Evolutionary conservation across 2,888 invertebrate species (phyloP).

Genomic region (Syritta pipiens): DNA sequence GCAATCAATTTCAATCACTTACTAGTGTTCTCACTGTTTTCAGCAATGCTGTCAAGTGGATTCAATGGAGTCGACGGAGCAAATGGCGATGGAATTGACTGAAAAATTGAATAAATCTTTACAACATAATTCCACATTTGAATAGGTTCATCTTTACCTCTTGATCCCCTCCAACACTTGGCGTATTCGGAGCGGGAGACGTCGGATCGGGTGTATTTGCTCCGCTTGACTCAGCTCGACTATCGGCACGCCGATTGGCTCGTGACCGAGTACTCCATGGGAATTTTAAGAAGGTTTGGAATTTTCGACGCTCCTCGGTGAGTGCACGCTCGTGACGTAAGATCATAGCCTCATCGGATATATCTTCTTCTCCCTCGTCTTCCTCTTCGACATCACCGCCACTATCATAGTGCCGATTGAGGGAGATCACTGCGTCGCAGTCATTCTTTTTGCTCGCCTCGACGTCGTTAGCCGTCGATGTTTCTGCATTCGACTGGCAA

Average conservation of each 20-base stretch:
- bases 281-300: slow-evolving; percentile 78
- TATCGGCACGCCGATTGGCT: slow-evolving; percentile 84
- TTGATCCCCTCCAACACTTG: slow-evolving; percentile 75
- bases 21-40: slow-evolving; percentile 70
- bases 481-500: slow-evolving; percentile 1
- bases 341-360: slow-evolving; percentile 86
- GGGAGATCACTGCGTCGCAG: not conserved
- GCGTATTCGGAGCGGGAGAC: slow-evolving; percentile 80
- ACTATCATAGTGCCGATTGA: no score
- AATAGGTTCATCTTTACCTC: slow-evolving; percentile 72
- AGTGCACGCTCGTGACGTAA: slow-evolving; percentile 85
- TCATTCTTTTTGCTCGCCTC: not conserved
- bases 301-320: slow-evolving; percentile 87
- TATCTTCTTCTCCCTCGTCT: slow-evolving; percentile 84
- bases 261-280: slow-evolving; percentile 80
- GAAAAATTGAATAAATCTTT: slow-evolving; percentile 17
- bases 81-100: slow-evolving; percentile 78
- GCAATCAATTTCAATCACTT: slow-evolving; percentile 20
- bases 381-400: slow-evolving; percentile 35
- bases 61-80: slow-evolving; percentile 74
- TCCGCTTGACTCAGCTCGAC: slow-evolving; percentile 85
- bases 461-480: no score
- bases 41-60: slow-evolving; percentile 74
- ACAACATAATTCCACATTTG: not conserved
- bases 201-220: slow-evolving; percentile 87